phyloP scores from a whole-genome alignment of 2,888 invertebrate genomes.

The Proisotoma minuta region DNA sequence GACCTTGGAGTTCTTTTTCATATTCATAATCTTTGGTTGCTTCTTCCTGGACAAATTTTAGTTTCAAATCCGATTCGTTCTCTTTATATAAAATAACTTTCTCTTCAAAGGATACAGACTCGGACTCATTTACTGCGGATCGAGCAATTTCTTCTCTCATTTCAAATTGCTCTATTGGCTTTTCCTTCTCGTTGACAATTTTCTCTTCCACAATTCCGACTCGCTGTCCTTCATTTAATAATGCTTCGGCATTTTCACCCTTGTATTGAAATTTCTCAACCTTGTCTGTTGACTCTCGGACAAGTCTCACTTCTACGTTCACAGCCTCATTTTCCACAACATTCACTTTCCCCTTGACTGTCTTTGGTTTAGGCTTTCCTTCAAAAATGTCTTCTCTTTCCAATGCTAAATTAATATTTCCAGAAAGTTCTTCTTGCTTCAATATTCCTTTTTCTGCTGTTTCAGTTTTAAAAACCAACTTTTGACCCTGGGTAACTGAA shows the following conservation, averaged over 20 bases:
- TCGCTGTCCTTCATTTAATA: background rate
- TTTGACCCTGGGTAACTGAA: background rate
- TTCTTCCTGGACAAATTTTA: conserved; percentile 5
- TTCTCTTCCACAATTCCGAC: background rate
- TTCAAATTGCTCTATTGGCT: background rate
- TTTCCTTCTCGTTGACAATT: background rate
- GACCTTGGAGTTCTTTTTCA: background rate
- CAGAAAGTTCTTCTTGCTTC: background rate
- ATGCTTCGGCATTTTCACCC: conserved; percentile 1
- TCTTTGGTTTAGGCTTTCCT: background rate
- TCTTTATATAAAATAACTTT: conserved; percentile 3
- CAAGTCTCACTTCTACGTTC: background rate
- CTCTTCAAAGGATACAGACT: background rate
- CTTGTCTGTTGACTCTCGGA: background rate
- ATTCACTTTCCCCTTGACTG: background rate
- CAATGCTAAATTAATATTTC: background rate
- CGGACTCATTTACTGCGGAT: background rate
- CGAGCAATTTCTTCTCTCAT: background rate
- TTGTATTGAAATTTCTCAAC: background rate
- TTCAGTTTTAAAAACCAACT: background rate
- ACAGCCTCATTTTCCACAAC: conserved; percentile 1
- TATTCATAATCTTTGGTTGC: background rate
- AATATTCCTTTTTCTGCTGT: background rate
- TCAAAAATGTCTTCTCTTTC: conserved; percentile 3
- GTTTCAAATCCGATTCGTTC: background rate